These are phyloP conservation scores for Sclerodermus sp. DNA, from an alignment of 2,888 invertebrate species.

Conservation along the genomic window DNA sequence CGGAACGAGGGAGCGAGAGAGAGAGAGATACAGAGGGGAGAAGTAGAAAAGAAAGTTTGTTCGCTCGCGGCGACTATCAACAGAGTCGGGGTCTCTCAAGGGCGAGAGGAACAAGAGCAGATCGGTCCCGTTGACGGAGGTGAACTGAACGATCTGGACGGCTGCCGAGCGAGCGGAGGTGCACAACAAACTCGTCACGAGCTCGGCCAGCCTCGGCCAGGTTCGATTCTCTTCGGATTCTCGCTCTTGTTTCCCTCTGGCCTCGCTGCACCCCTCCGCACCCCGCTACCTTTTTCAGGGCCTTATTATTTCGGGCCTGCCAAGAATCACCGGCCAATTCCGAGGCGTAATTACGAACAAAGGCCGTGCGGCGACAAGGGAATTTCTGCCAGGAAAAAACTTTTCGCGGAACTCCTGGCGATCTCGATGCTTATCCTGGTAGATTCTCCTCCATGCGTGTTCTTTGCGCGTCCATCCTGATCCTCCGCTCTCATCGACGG, in stretches of 20 bases:
- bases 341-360: constrained; percentile 40
- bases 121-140: too few relatives aligned
- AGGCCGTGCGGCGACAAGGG: constrained; percentile 22
- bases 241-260: constrained; percentile 10
- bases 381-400: constrained; percentile 9
- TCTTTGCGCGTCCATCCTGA: too few relatives aligned
- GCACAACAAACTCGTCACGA: constrained; percentile 11
- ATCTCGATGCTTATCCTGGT: too few relatives aligned
- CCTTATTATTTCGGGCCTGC: constrained; percentile 39
- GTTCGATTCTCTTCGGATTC: constrained; percentile 13
- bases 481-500: too few relatives aligned
- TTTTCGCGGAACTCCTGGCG: constrained; percentile 9
- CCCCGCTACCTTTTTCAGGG: constrained; percentile 15
- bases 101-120: too few relatives aligned
- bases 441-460: too few relatives aligned
- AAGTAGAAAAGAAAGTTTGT: too few relatives aligned
- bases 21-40: too few relatives aligned
- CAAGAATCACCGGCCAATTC: constrained; percentile 21
- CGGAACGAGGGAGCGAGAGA: too few relatives aligned
- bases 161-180: background rate
- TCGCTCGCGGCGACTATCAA: too few relatives aligned
- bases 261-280: constrained; percentile 7
- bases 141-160: background rate
- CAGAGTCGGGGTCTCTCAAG: too few relatives aligned
- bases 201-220: constrained; percentile 14